A percentile compares a stretch with the other conserved stretches of the same genome.
Conservation (phyloP, 2,113 vertebrate species). For the Indicator maculatus region DNA sequence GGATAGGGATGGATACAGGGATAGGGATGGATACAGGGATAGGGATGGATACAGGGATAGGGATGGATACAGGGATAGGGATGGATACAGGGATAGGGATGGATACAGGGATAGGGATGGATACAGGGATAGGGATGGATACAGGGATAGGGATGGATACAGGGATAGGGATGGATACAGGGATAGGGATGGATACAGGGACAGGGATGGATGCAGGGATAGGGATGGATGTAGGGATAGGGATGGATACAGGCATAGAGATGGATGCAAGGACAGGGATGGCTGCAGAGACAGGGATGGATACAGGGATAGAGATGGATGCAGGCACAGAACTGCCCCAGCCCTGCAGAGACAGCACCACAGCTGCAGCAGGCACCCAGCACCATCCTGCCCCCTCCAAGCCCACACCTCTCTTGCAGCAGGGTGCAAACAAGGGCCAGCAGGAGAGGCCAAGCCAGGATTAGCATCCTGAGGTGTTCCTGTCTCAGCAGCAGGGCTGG, state of each 20-base stretch:
- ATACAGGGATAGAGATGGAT: accelerated
- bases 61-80: accelerated
- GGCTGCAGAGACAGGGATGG: not conserved
- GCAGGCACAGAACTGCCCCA: not conserved
- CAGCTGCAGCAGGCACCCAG: not conserved
- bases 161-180: accelerated
- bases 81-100: accelerated
- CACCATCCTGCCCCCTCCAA: not conserved
- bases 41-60: not conserved
- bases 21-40: accelerated
- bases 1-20: accelerated
- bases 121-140: too few species aligned
- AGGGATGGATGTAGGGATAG: accelerated
- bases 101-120: accelerated
- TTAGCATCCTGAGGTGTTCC: not conserved
- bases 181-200: not conserved
- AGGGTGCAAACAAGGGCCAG: not conserved
- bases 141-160: accelerated
- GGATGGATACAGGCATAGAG: accelerated
- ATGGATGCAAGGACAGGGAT: too few species aligned
- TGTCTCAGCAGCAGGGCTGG: not conserved
- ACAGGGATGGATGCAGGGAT: accelerated
- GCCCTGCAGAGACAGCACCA: not conserved
- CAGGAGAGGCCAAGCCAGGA: constrained; percentile 18
- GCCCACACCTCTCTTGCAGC: not conserved